Percentiles rank a stretch among this genome's conserved stretches.
phyloP scores from a whole-genome alignment of 2,888 invertebrate genomes.

The Plemyria rubiginata region DNA sequence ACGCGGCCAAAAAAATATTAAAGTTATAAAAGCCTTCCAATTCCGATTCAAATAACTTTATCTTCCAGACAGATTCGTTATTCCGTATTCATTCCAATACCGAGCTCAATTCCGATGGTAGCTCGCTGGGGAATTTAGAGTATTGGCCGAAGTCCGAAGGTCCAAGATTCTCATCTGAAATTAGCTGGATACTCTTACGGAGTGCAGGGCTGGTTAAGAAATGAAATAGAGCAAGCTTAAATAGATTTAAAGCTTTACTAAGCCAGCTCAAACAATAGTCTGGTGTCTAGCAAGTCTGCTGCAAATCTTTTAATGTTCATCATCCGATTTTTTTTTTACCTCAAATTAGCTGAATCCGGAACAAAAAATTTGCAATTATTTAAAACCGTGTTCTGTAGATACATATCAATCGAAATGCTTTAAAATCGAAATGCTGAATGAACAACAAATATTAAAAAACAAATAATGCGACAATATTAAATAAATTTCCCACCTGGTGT shows the following conservation, averaged over 20 bases:
- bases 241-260: background rate
- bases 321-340: too few species aligned
- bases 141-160: slow-evolving; percentile 51
- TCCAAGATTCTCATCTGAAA: slow-evolving; percentile 52
- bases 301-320: too few species aligned
- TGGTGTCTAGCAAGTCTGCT: background rate
- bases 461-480: too few species aligned
- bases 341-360: too few species aligned
- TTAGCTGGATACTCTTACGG: slow-evolving; percentile 38
- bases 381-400: too few species aligned
- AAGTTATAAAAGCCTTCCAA: slow-evolving; percentile 20
- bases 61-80: slow-evolving; percentile 40
- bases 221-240: background rate
- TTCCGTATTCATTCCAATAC: slow-evolving; percentile 57
- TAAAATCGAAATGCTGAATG: too few species aligned
- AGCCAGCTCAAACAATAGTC: too few species aligned
- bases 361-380: too few species aligned
- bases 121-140: slow-evolving; percentile 61
- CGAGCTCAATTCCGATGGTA: slow-evolving; percentile 46
- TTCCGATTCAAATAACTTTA: slow-evolving; percentile 31
- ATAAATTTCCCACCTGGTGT: too few species aligned
- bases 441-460: too few species aligned
- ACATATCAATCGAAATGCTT: too few species aligned
- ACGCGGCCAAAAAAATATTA: slow-evolving; percentile 9
- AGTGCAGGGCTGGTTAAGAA: slow-evolving; percentile 10